Percentiles rank a stretch among this genome's conserved stretches.
These are phyloP conservation scores for Astreopora myriophthalma DNA, from an alignment of 64 coral and sea anemone species.

Conservation along the genomic window DNA sequence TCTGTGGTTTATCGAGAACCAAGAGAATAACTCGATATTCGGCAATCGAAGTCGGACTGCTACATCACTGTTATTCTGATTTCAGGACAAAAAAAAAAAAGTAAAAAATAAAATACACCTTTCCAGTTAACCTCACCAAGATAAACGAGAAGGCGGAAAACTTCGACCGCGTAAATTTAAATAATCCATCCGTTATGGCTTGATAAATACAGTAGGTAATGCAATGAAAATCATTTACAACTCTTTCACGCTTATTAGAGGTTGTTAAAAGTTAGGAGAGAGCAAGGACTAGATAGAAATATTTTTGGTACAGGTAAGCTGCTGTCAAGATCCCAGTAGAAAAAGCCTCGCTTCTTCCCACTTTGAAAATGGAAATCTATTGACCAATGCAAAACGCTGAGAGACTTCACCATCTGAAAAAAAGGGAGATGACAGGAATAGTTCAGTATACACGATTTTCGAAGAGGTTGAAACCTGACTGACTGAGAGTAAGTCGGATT, in stretches of 20 bases:
- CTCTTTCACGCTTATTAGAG: neutral
- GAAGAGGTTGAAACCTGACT: too few relatives aligned
- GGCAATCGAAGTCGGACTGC: too few relatives aligned
- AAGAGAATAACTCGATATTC: too few relatives aligned
- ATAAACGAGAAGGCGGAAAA: too few relatives aligned
- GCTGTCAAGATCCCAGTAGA: constrained; percentile 16
- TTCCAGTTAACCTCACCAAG: too few relatives aligned
- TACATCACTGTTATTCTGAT: too few relatives aligned
- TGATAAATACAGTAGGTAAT: neutral
- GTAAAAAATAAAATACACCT: too few relatives aligned
- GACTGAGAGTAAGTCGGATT: too few relatives aligned
- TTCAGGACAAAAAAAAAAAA: too few relatives aligned
- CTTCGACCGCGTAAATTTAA: neutral
- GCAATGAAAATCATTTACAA: neutral
- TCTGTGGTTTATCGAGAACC: too few relatives aligned
- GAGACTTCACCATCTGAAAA: constrained; percentile 6
- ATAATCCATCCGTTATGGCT: neutral
- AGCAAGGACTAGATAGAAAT: neutral
- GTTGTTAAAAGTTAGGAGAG: too few relatives aligned
- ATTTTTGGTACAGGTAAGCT: neutral
- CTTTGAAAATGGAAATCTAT: constrained; percentile 35
- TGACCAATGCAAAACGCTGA: constrained; percentile 32
- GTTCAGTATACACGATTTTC: too few relatives aligned
- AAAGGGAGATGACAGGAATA: neutral
- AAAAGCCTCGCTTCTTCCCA: constrained; percentile 59